These are phyloP conservation scores for Megaceryle maxima DNA, from an alignment of 2,113 vertebrate genomes.

Conservation along the genomic window DNA sequence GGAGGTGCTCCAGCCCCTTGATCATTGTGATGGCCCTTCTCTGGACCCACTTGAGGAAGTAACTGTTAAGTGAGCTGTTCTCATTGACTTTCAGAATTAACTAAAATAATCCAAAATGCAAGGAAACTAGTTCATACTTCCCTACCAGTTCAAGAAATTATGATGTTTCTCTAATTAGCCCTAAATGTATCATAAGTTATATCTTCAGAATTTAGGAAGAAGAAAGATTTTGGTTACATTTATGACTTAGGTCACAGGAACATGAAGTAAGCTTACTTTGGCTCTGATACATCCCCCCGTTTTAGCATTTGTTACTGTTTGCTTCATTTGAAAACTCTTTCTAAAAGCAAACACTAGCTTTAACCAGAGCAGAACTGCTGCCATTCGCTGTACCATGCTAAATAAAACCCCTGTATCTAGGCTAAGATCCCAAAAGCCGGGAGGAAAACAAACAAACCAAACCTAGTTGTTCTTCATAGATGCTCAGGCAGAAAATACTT, in stretches of 20 bases:
- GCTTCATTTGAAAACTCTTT: background rate
- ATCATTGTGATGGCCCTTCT: too few species aligned
- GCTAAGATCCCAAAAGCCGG: background rate
- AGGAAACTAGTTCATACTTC: background rate
- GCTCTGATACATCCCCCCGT: accelerated
- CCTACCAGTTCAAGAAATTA: background rate
- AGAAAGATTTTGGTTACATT: background rate
- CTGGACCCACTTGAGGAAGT: background rate
- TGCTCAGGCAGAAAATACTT: background rate
- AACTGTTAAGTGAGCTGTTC: background rate
- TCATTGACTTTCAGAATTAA: background rate
- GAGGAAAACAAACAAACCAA: background rate
- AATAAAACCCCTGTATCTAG: background rate
- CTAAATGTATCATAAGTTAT: background rate
- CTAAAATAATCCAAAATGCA: background rate
- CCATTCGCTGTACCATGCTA: background rate
- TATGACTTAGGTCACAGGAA: background rate
- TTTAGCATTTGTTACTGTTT: background rate
- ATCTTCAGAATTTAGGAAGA: background rate
- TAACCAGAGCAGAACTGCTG: background rate
- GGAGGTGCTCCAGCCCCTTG: background rate
- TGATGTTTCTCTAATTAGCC: background rate
- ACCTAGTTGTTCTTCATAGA: background rate
- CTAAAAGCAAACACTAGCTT: background rate
- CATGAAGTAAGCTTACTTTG: background rate